Base-by-base conservation (phyloP, 2,888 invertebrate species). In the Epinotia ramella region DNA sequence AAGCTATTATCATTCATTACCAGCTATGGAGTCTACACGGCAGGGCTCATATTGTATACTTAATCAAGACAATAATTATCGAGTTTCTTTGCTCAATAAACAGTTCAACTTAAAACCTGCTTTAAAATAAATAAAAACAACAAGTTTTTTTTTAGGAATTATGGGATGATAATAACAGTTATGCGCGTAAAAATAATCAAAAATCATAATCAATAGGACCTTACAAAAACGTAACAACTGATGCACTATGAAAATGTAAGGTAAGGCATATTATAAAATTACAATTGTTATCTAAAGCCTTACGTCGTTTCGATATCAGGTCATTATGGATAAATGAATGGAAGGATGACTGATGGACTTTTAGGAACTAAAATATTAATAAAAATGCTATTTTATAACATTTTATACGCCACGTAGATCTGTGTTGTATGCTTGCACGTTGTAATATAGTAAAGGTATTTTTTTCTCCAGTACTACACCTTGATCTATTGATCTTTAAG, bases 1-100 rank as follows among this genome's bases (percentile, higher is more conserved):
- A 94, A 93, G 93, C 93, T 93, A 93, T 70, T 88, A 86, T 84
- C 82, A 84, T 82, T 86, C 83, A 86, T 86, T 89, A 89, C 83
- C 84, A 81, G 85, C 87, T 89, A 89, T 88, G 83, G 85, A 80
- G 81, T 78, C 83, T 85, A 81, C 76, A 82, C 84, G 84, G 81
- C 73, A 71, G 71, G 71, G 75, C 49, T 76, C 40, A 53, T 44
- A 72, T 33, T 33, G 56, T 56, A 69, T 40, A 53, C 16, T 44
- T 44, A 18, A 73, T n/a, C 20, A 7, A 44, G 33, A 64, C 24
- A 66, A 33, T 24, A 40, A 20, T 28, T 18, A 12, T 33, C n/a
- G n/a, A 49, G 24, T 60, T 56, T 63, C 20, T 53, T 18, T 40
- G 46, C 16, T 24, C 11, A 63, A 56, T 2, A 64, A 44, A 72